These are phyloP conservation scores for Nemopilema nomurai DNA, from an alignment of 30 jellyfish, hydroid and myxozoan genomes.

Conservation along the genomic window DNA sequence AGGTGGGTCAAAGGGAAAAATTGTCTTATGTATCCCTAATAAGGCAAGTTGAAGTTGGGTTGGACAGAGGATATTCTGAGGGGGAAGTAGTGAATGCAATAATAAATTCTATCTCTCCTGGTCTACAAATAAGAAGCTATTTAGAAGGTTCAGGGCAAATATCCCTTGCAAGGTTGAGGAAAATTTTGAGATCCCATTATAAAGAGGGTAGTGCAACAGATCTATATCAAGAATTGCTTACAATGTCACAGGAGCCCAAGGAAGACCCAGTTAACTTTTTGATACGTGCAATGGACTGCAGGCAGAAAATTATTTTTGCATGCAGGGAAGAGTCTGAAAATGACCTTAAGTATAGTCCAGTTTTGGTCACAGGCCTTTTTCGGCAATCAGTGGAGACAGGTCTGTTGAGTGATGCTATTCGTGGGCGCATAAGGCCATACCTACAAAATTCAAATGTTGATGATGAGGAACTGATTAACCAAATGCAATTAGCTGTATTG, in stretches of 20 bases:
- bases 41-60: slow-evolving; percentile 12
- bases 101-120: slow-evolving; percentile 24
- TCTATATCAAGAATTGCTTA: slow-evolving; percentile 19
- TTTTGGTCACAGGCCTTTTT: slow-evolving; percentile 27
- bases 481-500: slow-evolving; percentile 37
- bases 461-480: slow-evolving; percentile 22
- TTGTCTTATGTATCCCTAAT: slow-evolving; percentile 15
- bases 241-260: slow-evolving; percentile 24
- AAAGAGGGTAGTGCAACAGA: slow-evolving; percentile 43
- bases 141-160: slow-evolving; percentile 29
- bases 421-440: slow-evolving; percentile 31
- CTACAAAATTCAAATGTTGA: slow-evolving; percentile 37
- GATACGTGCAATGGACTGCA: slow-evolving; percentile 47
- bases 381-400: slow-evolving; percentile 60
- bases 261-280: slow-evolving; percentile 32
- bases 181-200: slow-evolving; percentile 31
- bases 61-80: slow-evolving; percentile 19
- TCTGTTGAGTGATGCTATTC: slow-evolving; percentile 35
- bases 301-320: slow-evolving; percentile 44
- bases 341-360: slow-evolving; percentile 40
- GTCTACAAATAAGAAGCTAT: slow-evolving; percentile 21
- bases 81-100: slow-evolving; percentile 28
- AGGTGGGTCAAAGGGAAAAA: slow-evolving; percentile 16
- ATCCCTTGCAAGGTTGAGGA: slow-evolving; percentile 41
- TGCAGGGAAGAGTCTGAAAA: slow-evolving; percentile 44